Percentiles rank a stretch among this genome's conserved stretches.
Evolutionary conservation across 2,797 vertebrate species (phyloP).

Genomic region (Eleutherodactylus coqui): DNA sequence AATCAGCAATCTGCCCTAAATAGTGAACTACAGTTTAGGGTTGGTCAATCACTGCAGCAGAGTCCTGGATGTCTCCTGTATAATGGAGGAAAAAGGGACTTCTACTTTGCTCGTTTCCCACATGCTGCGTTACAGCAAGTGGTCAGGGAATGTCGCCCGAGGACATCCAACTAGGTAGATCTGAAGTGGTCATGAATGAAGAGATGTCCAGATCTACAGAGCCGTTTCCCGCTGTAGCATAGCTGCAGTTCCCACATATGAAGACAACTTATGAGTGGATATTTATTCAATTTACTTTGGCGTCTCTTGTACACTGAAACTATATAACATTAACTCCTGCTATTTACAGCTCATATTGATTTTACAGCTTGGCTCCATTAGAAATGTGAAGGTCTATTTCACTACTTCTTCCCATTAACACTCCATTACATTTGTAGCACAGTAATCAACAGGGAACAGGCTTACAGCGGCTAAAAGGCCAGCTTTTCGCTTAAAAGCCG

Average conservation of each 20-base stretch:
- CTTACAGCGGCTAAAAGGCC: conserved; percentile 1
- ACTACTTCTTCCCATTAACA: conserved; percentile 29
- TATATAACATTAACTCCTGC: not conserved
- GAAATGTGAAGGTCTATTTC: conserved; percentile 25
- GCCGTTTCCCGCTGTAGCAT: not conserved
- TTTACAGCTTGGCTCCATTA: conserved; percentile 36
- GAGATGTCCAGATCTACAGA: too few species aligned
- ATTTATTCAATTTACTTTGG: conserved; percentile 1
- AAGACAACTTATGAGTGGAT: not conserved
- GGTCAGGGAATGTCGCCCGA: too few species aligned
- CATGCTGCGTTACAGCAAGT: too few species aligned
- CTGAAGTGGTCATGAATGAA: not conserved
- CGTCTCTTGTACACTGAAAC: not conserved
- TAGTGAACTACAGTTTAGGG: too few species aligned
- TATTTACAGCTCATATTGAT: conserved; percentile 42
- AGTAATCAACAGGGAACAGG: conserved; percentile 21
- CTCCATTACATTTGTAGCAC: conserved; percentile 35
- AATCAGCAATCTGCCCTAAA: too few species aligned
- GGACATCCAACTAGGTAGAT: too few species aligned
- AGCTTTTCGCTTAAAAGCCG: not conserved
- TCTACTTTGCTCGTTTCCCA: too few species aligned
- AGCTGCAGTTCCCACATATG: not conserved
- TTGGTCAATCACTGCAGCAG: too few species aligned
- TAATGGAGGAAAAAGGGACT: too few species aligned
- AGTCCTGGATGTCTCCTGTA: too few species aligned